A percentile compares a stretch with the other conserved stretches of the same genome.
Conservation (phyloP, 1,140 invertebrate genomes). For the Eumeta japonica region DNA sequence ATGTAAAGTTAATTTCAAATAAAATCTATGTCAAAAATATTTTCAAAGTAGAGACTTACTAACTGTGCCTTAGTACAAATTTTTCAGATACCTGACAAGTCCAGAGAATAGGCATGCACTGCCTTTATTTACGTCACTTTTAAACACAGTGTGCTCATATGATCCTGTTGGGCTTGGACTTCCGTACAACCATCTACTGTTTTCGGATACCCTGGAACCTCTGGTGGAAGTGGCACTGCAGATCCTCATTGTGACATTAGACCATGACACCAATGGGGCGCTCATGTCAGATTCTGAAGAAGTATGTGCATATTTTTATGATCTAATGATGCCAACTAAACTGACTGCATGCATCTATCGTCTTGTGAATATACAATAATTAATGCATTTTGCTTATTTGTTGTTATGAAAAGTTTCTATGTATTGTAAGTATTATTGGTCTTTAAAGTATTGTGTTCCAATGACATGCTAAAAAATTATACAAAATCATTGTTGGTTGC, state of each 20-base stretch:
- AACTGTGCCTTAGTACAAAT: neutral
- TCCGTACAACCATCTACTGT: constrained; percentile 97
- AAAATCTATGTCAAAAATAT: too few relatives aligned
- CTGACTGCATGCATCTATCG: too few relatives aligned
- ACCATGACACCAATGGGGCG: constrained; percentile 73
- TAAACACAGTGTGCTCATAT: constrained; percentile 97
- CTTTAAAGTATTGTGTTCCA: too few relatives aligned
- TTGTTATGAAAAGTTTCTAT: too few relatives aligned
- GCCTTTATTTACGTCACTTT: constrained; percentile 94
- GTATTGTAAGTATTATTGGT: too few relatives aligned
- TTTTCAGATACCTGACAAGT: constrained; percentile 62
- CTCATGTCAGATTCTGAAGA: constrained; percentile 38
- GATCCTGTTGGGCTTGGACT: constrained; percentile 95
- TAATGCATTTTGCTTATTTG: too few relatives aligned
- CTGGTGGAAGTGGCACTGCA: constrained; percentile 95
- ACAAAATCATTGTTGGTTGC: too few relatives aligned
- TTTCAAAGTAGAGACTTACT: neutral
- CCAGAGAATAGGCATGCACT: constrained; percentile 82
- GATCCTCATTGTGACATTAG: constrained; percentile 92
- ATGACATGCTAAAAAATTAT: too few relatives aligned
- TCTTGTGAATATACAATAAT: too few relatives aligned
- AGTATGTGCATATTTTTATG: constrained; percentile 20
- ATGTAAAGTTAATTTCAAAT: too few relatives aligned
- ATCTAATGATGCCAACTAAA: too few relatives aligned
- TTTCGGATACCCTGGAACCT: constrained; percentile 91